Base-by-base conservation (phyloP, 2,888 invertebrate genomes). In the Mesodorylaimus sp. region DNA sequence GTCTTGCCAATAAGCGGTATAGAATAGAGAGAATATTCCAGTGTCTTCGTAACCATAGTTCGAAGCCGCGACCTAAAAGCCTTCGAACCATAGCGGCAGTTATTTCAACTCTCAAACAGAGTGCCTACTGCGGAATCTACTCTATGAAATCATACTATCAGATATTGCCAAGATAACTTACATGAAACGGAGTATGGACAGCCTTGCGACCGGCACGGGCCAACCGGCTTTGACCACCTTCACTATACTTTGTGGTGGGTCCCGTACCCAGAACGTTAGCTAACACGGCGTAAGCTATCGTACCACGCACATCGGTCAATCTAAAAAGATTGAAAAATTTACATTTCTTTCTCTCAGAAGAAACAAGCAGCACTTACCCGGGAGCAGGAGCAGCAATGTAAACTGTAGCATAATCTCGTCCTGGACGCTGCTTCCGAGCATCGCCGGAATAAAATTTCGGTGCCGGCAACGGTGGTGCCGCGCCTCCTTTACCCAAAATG, bases 21-120 rank as follows among this genome's bases (percentile, higher is more conserved):
- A 43, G 10, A 26, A 27, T 7, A 43, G 26, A 27, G 26, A 25
- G 27, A 24, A 24, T 27, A 43, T 13, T 16, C 44, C 44, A 19
- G 26, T 43, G 27, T 93, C 91, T 0, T 79, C 73, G 69, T 89
- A 89, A n/a, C n/a, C n/a, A n/a, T n/a, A n/a, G n/a, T n/a, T n/a
- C n/a, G n/a, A n/a, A n/a, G n/a, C n/a, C n/a, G n/a, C n/a, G n/a
- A n/a, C n/a, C n/a, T n/a, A n/a, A n/a, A n/a, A n/a, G n/a, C n/a
- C n/a, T n/a, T n/a, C n/a, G n/a, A n/a, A n/a, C n/a, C n/a, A n/a
- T n/a, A n/a, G n/a, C n/a, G n/a, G n/a, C n/a, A n/a, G n/a, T n/a
- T n/a, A n/a, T n/a, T n/a, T n/a, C n/a, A n/a, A n/a, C n/a, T n/a
- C n/a, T n/a, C n/a, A n/a, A n/a, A n/a, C n/a, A n/a, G n/a, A n/a